Conservation (phyloP, 2,797 vertebrate species). For the Melanotaenia trifasciata region DNA sequence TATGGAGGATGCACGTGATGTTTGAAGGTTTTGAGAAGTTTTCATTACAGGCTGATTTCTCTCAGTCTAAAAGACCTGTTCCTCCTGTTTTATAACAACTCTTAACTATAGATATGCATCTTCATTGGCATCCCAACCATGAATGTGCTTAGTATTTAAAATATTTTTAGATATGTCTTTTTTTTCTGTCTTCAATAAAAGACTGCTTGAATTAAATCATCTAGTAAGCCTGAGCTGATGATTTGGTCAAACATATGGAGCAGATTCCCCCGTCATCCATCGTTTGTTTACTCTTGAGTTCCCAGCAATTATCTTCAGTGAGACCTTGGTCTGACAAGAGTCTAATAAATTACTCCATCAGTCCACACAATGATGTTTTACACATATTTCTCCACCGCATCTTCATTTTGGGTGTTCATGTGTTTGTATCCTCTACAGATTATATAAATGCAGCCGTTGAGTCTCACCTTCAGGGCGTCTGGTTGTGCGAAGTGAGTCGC, state of each 20-base stretch:
- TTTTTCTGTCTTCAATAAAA: too few relatives aligned
- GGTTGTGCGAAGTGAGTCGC: conserved; percentile 90
- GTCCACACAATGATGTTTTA: background rate
- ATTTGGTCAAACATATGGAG: too few relatives aligned
- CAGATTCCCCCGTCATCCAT: background rate
- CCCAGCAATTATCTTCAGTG: background rate
- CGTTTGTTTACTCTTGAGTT: background rate
- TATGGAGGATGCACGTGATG: background rate
- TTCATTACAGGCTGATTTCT: background rate
- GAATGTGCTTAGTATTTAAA: background rate
- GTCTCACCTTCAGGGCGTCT: conserved; percentile 91
- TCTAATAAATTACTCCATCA: background rate
- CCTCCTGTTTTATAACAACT: background rate
- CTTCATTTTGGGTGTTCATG: background rate
- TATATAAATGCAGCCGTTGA: too few relatives aligned
- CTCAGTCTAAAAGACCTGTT: background rate
- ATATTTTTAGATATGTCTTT: background rate
- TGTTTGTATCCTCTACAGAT: too few relatives aligned
- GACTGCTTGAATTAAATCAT: too few relatives aligned
- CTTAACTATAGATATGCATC: background rate
- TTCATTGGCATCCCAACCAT: background rate
- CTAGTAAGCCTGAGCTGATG: too few relatives aligned
- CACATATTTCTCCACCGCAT: background rate
- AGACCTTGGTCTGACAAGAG: background rate
- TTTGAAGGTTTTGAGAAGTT: background rate